Evolutionary conservation across 2,113 vertebrate genomes (phyloP), one percentile per base, ranked within the genome.

Genomic region (Xiphophorus couchianus): DNA sequence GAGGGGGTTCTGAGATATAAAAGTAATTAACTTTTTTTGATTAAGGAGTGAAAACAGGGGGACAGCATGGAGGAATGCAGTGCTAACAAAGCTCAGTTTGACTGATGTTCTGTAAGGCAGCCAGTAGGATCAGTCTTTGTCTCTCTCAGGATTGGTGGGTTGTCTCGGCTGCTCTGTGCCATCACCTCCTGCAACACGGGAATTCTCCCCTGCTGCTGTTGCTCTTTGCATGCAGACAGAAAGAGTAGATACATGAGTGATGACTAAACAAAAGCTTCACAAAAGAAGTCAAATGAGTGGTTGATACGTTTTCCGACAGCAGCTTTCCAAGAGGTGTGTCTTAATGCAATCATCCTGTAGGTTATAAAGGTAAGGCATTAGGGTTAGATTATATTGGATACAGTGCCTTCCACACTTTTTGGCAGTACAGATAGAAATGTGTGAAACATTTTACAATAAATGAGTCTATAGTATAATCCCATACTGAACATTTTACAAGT

Each of bases 41-140:
- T 86, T 48, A 51, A 60, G n/a, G 66, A 70, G 48, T 27, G 31
- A 30, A 70, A 71, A 75, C 58, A 66, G 33, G 33, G 73, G 69
- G 62, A 85, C 85, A 84, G 84, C 84, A 25, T 66, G 42, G 69
- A 85, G 90, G 90, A 92, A 91, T 89, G 77, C 71, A 60, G 66
- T 1, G 12, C 77, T 25, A 83, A 90, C 91, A 92, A 90, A 88
- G 90, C 90, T 81, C 60, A 27, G 77, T 86, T 90, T 92, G 89
- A 93, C 80, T 92, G 93, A 93, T 94, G 90, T 90, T 77, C 87
- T 88, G 90, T 90, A 90, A 87, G 78, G 77, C 84, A 71, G 90
- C 89, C 88, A 87, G 85, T 71, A 87, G 74, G 86, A 91, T 86
- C 86, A 31, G 77, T 90, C 90, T 93, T 89, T 92, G 91, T 92